Conservation (phyloP, 2,797 vertebrate genomes). For the Aphelocoma californica region DNA sequence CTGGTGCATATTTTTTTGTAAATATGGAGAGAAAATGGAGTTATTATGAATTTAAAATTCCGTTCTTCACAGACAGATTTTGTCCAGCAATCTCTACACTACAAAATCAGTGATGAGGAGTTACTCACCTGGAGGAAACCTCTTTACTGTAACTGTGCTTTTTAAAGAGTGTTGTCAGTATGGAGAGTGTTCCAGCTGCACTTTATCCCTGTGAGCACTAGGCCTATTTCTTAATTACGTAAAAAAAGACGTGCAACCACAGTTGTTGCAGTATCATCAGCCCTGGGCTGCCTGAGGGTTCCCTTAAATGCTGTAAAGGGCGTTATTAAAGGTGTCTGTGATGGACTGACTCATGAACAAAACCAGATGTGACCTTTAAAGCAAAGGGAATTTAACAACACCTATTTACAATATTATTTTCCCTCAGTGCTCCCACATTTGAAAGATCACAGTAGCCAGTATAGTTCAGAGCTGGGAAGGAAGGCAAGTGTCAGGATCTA, state of each 20-base stretch:
- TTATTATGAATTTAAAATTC: neutral
- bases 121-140: neutral
- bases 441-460: neutral
- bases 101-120: neutral
- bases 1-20: neutral
- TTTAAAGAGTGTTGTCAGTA: neutral
- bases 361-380: neutral
- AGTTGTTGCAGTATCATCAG: neutral
- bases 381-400: neutral
- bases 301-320: neutral
- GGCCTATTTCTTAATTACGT: neutral
- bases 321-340: neutral
- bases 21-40: neutral
- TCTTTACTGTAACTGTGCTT: neutral
- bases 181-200: neutral
- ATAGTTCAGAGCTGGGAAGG: neutral
- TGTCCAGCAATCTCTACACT: neutral
- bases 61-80: neutral
- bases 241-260: neutral
- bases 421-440: neutral
- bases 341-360: neutral
- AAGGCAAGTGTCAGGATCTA: neutral
- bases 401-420: neutral
- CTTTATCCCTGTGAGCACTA: neutral
- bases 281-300: neutral